Evolutionary conservation across 2,797 vertebrate species (phyloP).

Genomic region (Spinibarbus caldwelli): DNA sequence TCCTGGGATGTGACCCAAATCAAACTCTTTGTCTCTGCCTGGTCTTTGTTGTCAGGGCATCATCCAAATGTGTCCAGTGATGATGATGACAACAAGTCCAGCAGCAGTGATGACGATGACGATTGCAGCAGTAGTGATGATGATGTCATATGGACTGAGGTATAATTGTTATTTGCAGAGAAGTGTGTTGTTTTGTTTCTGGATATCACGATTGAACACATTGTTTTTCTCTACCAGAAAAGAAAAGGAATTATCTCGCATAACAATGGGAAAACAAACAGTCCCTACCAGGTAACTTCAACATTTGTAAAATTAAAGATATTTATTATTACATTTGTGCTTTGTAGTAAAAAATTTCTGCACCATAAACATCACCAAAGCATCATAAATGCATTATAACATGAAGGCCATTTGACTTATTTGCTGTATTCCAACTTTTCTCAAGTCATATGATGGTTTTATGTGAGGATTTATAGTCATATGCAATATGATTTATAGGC

Average conservation of each 20-base stretch:
- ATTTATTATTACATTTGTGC: neutral
- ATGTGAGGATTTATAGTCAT: too few relatives aligned
- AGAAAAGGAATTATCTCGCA: neutral
- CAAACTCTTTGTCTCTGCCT: neutral
- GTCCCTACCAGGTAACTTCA: constrained; percentile 37
- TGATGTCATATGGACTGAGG: constrained; percentile 36
- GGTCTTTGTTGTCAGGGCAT: constrained; percentile 1
- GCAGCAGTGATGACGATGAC: neutral
- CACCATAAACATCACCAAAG: neutral
- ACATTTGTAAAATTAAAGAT: neutral
- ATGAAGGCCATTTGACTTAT: too few relatives aligned
- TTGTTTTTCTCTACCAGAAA: neutral
- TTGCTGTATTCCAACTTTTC: too few relatives aligned
- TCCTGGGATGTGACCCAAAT: neutral
- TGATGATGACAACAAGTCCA: neutral
- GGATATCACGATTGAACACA: neutral
- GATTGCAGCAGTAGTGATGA: constrained; percentile 16
- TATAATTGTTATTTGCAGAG: neutral
- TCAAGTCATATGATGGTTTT: too few relatives aligned
- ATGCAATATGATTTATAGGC: too few relatives aligned
- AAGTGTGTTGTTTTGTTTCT: neutral
- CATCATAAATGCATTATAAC: too few relatives aligned
- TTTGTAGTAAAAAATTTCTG: neutral
- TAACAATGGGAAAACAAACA: neutral
- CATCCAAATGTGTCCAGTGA: neutral